Percentiles rank a stretch among this genome's conserved stretches.
These are phyloP conservation scores for Cryptocephalus moraei DNA, from an alignment of 2,888 invertebrate species.

Conservation along the genomic window DNA sequence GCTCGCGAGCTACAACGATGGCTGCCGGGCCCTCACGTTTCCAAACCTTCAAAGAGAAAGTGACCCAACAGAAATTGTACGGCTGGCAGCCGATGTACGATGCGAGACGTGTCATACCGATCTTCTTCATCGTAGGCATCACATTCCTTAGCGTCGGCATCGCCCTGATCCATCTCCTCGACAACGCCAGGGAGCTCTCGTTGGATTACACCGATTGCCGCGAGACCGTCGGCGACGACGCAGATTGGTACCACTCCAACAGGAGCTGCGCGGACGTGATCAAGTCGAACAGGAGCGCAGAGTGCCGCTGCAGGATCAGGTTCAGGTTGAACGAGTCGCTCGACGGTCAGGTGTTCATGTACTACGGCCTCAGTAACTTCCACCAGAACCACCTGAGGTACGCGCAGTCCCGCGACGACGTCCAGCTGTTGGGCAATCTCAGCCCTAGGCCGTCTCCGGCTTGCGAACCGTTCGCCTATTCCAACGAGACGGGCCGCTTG, in stretches of 20 bases:
- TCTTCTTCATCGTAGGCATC: background rate
- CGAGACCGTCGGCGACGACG: background rate
- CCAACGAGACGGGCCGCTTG: background rate
- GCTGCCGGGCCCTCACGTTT: too few relatives aligned
- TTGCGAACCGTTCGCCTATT: background rate
- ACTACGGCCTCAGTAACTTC: constrained; percentile 94
- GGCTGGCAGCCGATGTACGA: background rate
- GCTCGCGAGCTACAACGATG: too few relatives aligned
- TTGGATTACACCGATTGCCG: background rate
- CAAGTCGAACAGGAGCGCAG: too few relatives aligned
- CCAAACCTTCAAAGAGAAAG: too few relatives aligned
- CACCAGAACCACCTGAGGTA: constrained; percentile 98
- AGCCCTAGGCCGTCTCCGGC: background rate
- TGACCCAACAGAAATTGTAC: background rate
- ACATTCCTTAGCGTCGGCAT: background rate
- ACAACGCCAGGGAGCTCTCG: background rate
- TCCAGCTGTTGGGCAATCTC: background rate
- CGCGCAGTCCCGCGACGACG: constrained; percentile 78
- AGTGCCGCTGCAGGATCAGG: too few relatives aligned
- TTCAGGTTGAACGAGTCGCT: too few relatives aligned
- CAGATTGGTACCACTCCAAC: too few relatives aligned
- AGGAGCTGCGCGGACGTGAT: background rate
- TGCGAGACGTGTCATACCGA: background rate
- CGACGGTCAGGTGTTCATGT: constrained; percentile 56
- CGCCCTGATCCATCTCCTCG: background rate